phyloP scores from a whole-genome alignment of 64 coral and sea anemone species.

The Orbicella faveolata region DNA sequence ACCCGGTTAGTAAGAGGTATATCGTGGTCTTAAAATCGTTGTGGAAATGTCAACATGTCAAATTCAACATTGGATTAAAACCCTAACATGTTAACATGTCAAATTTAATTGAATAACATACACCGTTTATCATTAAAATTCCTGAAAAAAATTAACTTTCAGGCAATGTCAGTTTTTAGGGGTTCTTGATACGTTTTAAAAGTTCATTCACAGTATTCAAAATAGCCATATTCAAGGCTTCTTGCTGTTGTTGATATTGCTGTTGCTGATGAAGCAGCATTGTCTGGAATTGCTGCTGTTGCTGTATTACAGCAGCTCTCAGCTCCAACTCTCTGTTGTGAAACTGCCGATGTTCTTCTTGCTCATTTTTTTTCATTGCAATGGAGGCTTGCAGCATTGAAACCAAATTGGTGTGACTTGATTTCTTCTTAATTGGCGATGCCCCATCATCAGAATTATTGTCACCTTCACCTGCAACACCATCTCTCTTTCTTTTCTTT shows the following conservation, averaged over 20 bases:
- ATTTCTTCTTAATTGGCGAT: constrained; percentile 15
- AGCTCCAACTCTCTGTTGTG: not conserved
- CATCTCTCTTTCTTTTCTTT: constrained; percentile 12
- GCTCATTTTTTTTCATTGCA: constrained; percentile 27
- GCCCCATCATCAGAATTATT: constrained; percentile 1
- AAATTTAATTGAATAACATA: not conserved
- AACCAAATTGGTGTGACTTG: constrained; percentile 15
- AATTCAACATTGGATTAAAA: not conserved
- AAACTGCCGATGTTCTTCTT: not conserved
- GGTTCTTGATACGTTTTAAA: constrained; percentile 21
- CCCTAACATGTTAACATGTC: not conserved
- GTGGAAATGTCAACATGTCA: not conserved
- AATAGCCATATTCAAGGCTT: constrained; percentile 46
- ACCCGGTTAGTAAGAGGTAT: not conserved
- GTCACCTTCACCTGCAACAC: constrained; percentile 3
- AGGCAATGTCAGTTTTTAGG: not conserved
- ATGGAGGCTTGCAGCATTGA: constrained; percentile 11
- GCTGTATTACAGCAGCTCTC: constrained; percentile 11
- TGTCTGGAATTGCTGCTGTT: constrained; percentile 28
- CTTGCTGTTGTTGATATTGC: constrained; percentile 7
- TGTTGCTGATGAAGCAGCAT: constrained; percentile 36
- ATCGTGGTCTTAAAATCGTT: not conserved
- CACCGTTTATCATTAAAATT: not conserved
- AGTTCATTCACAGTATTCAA: constrained; percentile 45
- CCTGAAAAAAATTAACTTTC: not conserved